These are phyloP conservation scores for Pangasius macronema DNA, from an alignment of 2,797 vertebrate species.

Conservation along the genomic window DNA sequence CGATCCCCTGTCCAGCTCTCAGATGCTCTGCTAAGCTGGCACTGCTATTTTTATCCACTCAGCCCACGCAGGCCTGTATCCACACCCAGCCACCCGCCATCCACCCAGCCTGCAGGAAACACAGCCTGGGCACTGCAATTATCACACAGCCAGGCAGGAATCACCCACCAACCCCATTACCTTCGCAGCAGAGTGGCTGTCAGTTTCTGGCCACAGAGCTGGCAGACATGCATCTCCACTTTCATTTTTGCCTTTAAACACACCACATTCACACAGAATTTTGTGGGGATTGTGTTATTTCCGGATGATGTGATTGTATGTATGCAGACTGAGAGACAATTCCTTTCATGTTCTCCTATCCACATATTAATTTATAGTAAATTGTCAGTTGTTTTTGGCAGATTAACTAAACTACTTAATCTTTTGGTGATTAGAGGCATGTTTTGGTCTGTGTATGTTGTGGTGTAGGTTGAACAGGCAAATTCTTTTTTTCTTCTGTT, in stretches of 20 bases:
- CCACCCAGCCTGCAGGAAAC: constrained; percentile 66
- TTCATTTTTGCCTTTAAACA: constrained; percentile 9
- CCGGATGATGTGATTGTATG: neutral
- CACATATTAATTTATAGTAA: neutral
- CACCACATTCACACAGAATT: neutral
- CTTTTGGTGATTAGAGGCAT: neutral
- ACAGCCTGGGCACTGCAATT: constrained; percentile 70
- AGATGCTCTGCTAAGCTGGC: constrained; percentile 80
- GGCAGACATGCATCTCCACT: neutral
- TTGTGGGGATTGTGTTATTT: neutral
- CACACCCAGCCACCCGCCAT: constrained; percentile 66
- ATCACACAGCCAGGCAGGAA: constrained; percentile 78
- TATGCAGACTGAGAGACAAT: neutral
- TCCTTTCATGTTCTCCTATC: neutral
- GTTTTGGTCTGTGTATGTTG: neutral
- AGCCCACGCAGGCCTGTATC: constrained; percentile 68
- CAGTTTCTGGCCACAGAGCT: constrained; percentile 31
- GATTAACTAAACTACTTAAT: neutral
- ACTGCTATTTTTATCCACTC: constrained; percentile 75
- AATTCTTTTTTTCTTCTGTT: neutral
- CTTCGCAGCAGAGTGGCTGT: constrained; percentile 63
- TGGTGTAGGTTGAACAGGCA: neutral
- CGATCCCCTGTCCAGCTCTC: constrained; percentile 77
- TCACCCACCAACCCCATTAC: constrained; percentile 74
- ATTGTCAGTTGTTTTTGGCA: neutral